Percentiles rank a stretch among this genome's conserved stretches.
Evolutionary conservation across 1,140 invertebrate species (phyloP).

Genomic region (Cyphomyrmex costatus): DNA sequence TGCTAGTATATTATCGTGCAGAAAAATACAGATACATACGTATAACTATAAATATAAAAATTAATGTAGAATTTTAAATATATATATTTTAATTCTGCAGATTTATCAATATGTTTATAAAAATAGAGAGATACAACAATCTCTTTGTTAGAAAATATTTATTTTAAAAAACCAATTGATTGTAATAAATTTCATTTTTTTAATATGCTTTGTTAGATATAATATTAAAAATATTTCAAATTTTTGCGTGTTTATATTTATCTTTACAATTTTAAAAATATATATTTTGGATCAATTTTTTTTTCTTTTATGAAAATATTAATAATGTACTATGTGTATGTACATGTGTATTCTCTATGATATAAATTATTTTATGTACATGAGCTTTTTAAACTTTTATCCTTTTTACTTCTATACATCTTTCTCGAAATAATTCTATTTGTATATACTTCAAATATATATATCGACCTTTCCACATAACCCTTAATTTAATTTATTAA

Average conservation of each 20-base stretch:
- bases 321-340: no score
- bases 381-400: neutral
- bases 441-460: neutral
- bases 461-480: neutral
- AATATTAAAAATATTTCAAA: neutral
- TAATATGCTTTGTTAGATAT: neutral
- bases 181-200: neutral
- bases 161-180: neutral
- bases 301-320: conserved; percentile 2
- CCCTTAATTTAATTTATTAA: conserved; percentile 38
- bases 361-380: neutral
- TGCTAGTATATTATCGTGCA: neutral
- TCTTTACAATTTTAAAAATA: neutral
- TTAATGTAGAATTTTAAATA: neutral
- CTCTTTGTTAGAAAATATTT: neutral
- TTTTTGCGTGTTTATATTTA: neutral
- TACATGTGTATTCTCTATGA: neutral
- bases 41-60: neutral
- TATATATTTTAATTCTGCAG: neutral
- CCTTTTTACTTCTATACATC: neutral
- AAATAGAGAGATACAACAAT: neutral
- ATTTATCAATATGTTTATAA: neutral
- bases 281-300: neutral
- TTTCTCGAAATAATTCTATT: neutral
- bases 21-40: neutral